phyloP scores from a whole-genome alignment of 1,140 invertebrate species.

The Caenorhabditis briggsae region DNA sequence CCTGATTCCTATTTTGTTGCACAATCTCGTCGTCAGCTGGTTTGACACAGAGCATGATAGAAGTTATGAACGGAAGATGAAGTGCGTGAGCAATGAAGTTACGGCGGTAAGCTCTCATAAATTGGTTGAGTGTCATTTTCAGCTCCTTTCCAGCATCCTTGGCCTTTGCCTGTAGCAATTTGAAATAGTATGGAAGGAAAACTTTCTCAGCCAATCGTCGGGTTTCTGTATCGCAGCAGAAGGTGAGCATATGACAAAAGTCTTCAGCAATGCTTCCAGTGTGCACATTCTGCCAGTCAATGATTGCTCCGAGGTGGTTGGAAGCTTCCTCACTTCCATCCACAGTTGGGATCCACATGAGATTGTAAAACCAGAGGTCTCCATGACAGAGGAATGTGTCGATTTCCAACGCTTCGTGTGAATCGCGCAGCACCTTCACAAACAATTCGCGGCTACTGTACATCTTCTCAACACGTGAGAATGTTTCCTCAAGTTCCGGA shows the following conservation, averaged over 20 bases:
- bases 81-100: constrained; percentile 42
- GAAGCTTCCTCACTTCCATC: neutral
- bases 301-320: constrained; percentile 6
- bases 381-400: constrained; percentile 30
- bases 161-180: neutral
- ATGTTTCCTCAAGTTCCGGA: constrained; percentile 4
- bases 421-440: neutral
- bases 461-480: constrained; percentile 37
- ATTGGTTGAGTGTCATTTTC: neutral
- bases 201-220: neutral
- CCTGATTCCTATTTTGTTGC: neutral
- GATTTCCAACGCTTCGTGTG: constrained; percentile 12
- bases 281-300: constrained; percentile 44
- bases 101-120: neutral
- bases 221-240: constrained; percentile 27
- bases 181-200: neutral
- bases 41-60: constrained; percentile 25
- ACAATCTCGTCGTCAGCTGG: constrained; percentile 8
- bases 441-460: neutral
- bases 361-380: constrained; percentile 31
- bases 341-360: neutral
- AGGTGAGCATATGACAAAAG: constrained; percentile 34
- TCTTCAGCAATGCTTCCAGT: constrained; percentile 31
- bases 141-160: neutral
- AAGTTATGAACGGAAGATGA: constrained; percentile 33